phyloP scores from a whole-genome alignment of 1,140 invertebrate species.

The Drosophila arizonae region DNA sequence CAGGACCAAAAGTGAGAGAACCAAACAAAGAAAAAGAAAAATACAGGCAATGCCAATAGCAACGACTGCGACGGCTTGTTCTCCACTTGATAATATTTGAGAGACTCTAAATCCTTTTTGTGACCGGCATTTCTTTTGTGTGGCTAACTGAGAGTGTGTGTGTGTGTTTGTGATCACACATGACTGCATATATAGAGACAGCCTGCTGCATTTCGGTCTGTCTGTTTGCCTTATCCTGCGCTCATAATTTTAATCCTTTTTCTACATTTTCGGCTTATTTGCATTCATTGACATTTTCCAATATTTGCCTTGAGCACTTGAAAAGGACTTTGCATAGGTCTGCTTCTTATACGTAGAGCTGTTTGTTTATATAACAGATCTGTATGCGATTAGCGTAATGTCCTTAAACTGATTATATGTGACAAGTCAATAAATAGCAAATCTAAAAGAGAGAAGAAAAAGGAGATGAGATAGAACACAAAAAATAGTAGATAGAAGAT shows the following conservation, averaged over 20 bases:
- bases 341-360: not conserved
- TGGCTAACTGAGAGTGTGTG: conserved; percentile 20
- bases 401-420: conserved; percentile 13
- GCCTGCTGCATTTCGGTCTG: conserved; percentile 24
- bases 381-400: conserved; percentile 7
- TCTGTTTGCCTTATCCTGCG: conserved; percentile 64
- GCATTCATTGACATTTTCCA: conserved; percentile 43
- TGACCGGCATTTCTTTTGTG: conserved; percentile 54
- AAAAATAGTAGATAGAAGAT: too few relatives aligned
- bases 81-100: conserved; percentile 75
- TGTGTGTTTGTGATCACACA: conserved; percentile 38
- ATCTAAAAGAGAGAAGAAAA: too few relatives aligned
- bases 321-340: conserved; percentile 11
- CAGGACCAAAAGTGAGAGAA: conserved; percentile 16
- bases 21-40: conserved; percentile 3
- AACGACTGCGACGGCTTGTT: conserved; percentile 24
- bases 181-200: conserved; percentile 27
- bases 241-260: conserved; percentile 78
- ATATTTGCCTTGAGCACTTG: conserved; percentile 25
- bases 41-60: conserved; percentile 33
- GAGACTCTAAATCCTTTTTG: conserved; percentile 79
- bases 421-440: not conserved
- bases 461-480: too few relatives aligned
- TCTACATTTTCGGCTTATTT: conserved; percentile 66
- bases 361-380: not conserved